Percentiles rank a stretch among this genome's conserved stretches.
Conservation (phyloP, 2,888 invertebrate species). For the Eustalomyia histrio region DNA sequence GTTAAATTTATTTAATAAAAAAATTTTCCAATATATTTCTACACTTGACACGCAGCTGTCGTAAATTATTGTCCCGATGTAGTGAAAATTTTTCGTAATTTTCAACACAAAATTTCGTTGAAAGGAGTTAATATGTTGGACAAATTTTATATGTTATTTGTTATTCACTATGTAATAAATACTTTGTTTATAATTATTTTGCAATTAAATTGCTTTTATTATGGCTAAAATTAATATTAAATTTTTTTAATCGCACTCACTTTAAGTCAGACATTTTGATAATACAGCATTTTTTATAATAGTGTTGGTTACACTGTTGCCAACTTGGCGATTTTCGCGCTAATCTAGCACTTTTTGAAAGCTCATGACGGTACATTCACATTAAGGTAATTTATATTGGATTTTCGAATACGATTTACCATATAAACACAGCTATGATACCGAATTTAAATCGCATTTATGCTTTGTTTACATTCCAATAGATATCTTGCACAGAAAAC, state of each 20-base stretch:
- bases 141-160: constrained; percentile 3
- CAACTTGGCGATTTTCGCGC: background rate
- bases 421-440: too few species aligned
- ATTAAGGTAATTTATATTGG: too few species aligned
- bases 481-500: too few species aligned
- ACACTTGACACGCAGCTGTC: constrained; percentile 61
- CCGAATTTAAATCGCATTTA: too few species aligned
- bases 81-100: constrained; percentile 21
- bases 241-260: constrained; percentile 71
- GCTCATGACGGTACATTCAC: too few species aligned
- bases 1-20: background rate
- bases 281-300: constrained; percentile 54
- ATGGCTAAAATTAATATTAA: constrained; percentile 40
- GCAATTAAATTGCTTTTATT: constrained; percentile 18
- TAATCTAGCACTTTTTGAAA: too few species aligned
- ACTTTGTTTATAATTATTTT: constrained; percentile 2
- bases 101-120: constrained; percentile 9
- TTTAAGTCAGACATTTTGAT: constrained; percentile 78
- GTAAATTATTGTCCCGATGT: constrained; percentile 34
- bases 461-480: too few species aligned
- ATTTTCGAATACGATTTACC: too few species aligned
- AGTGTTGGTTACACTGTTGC: constrained; percentile 18
- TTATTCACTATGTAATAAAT: background rate
- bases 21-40: constrained; percentile 40
- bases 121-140: background rate